These are phyloP conservation scores for Tupaia tana DNA, from an alignment of 2,113 vertebrate genomes.

Conservation along the genomic window DNA sequence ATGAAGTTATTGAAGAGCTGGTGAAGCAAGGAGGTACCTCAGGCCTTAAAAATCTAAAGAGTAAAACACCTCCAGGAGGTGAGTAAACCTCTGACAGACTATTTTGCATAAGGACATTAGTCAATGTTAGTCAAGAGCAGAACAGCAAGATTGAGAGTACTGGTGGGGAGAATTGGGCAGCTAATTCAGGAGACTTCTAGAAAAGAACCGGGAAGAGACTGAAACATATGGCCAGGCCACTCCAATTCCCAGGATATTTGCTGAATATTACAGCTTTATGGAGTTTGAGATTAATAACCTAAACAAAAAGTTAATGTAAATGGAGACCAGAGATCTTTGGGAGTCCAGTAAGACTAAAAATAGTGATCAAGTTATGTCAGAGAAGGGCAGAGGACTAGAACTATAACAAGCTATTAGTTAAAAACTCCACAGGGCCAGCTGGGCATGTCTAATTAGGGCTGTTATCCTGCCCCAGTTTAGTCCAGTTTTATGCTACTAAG, in stretches of 20 bases:
- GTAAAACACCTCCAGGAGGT: no score
- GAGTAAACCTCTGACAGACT: no score
- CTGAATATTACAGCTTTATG: no score
- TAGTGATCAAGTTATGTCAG: background rate
- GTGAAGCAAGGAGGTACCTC: background rate
- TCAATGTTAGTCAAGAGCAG: background rate
- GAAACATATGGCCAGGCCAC: rapidly evolving
- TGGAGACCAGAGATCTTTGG: background rate
- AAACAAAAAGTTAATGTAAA: background rate
- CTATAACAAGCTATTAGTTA: background rate
- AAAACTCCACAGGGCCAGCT: background rate
- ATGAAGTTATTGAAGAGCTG: background rate
- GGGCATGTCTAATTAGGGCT: background rate
- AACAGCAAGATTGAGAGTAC: rapidly evolving
- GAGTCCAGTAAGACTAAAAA: background rate
- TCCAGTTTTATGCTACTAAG: no score
- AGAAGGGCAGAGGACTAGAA: background rate
- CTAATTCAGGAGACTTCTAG: background rate
- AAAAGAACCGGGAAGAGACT: background rate
- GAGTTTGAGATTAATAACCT: background rate
- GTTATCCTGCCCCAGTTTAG: no score
- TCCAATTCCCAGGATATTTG: no score
- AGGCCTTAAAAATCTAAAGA: background rate
- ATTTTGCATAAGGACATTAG: rapidly evolving
- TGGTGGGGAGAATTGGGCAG: no score